These are phyloP conservation scores for Miichthys miiuy DNA, from an alignment of 2,797 vertebrate genomes.

Conservation along the genomic window DNA sequence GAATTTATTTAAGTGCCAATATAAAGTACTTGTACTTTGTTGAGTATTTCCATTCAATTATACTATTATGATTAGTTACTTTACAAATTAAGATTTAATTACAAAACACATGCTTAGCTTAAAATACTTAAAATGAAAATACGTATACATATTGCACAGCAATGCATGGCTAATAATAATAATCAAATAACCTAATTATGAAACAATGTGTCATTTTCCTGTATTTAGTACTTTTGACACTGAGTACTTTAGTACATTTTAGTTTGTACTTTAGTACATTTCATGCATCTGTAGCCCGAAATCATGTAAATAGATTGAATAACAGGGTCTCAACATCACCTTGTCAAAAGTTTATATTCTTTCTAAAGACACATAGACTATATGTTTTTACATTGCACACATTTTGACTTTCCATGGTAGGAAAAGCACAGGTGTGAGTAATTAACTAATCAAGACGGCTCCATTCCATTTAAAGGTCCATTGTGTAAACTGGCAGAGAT, in stretches of 20 bases:
- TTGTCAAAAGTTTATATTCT: background rate
- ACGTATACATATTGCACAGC: background rate
- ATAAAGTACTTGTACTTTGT: background rate
- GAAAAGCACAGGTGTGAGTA: constrained; percentile 1
- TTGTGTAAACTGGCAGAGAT: too few species aligned
- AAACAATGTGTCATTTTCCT: background rate
- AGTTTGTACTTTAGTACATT: too few species aligned
- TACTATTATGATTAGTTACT: too few species aligned
- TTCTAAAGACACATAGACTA: background rate
- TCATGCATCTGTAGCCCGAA: background rate
- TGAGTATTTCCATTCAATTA: background rate
- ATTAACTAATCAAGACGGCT: background rate
- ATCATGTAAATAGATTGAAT: background rate
- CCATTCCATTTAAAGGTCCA: background rate
- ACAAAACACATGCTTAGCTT: too few species aligned
- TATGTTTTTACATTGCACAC: background rate
- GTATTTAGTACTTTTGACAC: background rate
- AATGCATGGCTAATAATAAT: background rate
- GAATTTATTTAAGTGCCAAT: background rate
- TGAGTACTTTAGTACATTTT: background rate
- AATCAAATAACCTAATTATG: background rate
- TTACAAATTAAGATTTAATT: too few species aligned
- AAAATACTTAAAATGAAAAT: too few species aligned
- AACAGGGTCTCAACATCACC: background rate
- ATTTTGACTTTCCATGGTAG: background rate